These are phyloP conservation scores for Myotis planiceps DNA, from an alignment of 2,797 vertebrate genomes.

Conservation along the genomic window DNA sequence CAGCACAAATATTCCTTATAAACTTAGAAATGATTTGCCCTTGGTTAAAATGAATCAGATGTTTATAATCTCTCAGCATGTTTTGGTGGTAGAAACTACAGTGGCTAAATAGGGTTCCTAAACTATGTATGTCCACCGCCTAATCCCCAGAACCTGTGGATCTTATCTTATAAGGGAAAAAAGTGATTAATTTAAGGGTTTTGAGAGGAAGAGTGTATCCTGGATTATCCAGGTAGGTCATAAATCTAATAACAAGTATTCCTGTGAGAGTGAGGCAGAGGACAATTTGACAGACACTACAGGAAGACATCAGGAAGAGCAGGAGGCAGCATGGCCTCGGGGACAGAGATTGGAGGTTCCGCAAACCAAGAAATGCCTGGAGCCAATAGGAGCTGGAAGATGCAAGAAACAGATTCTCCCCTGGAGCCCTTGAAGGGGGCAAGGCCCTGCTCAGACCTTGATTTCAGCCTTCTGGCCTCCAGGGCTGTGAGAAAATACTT, in stretches of 20 bases:
- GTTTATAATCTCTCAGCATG: not conserved
- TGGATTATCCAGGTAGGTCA: not conserved
- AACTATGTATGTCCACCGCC: not conserved
- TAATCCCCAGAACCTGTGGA: not conserved
- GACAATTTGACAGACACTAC: not conserved
- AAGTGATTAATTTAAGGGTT: not conserved
- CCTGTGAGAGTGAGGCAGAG: not conserved
- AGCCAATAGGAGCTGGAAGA: not conserved
- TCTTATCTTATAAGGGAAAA: not conserved
- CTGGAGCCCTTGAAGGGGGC: not conserved
- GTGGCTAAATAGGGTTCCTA: not conserved
- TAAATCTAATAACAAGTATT: not conserved
- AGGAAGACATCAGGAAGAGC: not conserved
- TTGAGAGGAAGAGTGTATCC: not conserved
- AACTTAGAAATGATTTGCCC: not conserved
- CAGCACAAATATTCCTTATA: not conserved
- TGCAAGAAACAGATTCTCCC: not conserved
- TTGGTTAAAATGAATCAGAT: not conserved
- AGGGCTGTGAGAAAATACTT: not conserved
- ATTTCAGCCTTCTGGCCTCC: not conserved
- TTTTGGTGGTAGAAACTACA: not conserved
- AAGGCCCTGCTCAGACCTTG: not conserved
- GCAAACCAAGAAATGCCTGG: accelerated
- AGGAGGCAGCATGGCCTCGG: not conserved
- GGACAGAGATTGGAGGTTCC: not conserved